Percentiles rank a stretch among this genome's conserved stretches.
These are phyloP conservation scores for Cavia aperea DNA, from an alignment of 2,113 vertebrate genomes.

Conservation along the genomic window DNA sequence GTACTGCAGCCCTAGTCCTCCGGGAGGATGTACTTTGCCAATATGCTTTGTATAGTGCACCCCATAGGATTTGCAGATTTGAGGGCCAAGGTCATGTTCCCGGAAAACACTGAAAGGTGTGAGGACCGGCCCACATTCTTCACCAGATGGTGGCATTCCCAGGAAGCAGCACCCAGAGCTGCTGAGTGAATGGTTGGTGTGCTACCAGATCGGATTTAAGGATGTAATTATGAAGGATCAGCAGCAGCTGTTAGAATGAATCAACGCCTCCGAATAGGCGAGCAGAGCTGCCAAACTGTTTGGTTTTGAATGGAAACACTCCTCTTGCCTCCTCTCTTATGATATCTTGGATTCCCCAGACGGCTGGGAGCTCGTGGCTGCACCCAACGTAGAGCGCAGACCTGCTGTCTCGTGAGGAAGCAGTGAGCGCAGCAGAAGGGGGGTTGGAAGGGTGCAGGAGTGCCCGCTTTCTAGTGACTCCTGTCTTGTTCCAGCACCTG, in stretches of 20 bases:
- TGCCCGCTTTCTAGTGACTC: background rate
- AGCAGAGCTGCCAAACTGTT: slow-evolving; percentile 5
- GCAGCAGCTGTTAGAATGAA: slow-evolving; percentile 47
- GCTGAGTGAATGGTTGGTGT: slow-evolving; percentile 9
- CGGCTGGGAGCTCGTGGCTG: background rate
- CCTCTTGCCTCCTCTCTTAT: background rate
- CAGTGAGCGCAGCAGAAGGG: background rate
- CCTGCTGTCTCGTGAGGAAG: background rate
- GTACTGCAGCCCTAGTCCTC: no score
- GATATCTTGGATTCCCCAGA: background rate
- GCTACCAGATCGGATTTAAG: slow-evolving; percentile 11
- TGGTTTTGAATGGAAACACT: slow-evolving; percentile 25
- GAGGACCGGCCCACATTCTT: background rate
- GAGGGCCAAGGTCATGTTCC: background rate
- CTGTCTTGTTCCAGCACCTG: background rate
- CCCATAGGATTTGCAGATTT: background rate
- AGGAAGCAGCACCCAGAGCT: slow-evolving; percentile 13
- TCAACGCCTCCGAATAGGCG: slow-evolving; percentile 14
- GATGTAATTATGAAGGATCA: slow-evolving; percentile 13
- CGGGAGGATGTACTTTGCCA: background rate
- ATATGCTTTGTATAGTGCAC: rapidly evolving
- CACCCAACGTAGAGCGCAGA: rapidly evolving
- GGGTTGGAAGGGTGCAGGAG: background rate
- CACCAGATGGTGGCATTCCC: slow-evolving; percentile 58
- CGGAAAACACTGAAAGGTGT: background rate